These are phyloP conservation scores for Drosophila chauvacae DNA, from an alignment of 1,140 invertebrate genomes.

Conservation along the genomic window DNA sequence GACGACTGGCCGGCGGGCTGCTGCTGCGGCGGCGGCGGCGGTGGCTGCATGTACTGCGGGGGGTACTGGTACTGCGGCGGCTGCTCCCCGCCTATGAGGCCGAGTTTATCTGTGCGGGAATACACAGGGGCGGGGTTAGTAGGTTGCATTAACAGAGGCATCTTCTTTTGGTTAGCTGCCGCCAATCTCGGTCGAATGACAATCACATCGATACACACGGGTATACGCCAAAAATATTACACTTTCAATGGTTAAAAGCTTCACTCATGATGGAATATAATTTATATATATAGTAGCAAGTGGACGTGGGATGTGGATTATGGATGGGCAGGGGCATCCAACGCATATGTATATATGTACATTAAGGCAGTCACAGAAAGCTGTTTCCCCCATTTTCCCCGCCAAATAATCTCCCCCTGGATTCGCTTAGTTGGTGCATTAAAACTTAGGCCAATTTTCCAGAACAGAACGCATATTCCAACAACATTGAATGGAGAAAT, in stretches of 20 bases:
- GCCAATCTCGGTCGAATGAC: slow-evolving; percentile 55
- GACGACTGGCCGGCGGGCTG: slow-evolving; percentile 73
- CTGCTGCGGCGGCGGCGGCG: slow-evolving; percentile 68
- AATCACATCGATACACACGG: slow-evolving; percentile 73
- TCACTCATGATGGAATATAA: slow-evolving; percentile 46
- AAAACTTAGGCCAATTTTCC: slow-evolving; percentile 37
- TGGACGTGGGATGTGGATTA: slow-evolving; percentile 30
- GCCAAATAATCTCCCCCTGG: background rate
- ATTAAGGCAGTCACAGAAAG: slow-evolving; percentile 36
- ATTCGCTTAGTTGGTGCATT: slow-evolving; percentile 38
- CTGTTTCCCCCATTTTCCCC: background rate
- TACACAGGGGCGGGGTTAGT: slow-evolving; percentile 13
- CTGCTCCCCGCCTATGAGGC: slow-evolving; percentile 85
- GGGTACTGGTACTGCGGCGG: slow-evolving; percentile 82
- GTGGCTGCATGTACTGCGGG: slow-evolving; percentile 83
- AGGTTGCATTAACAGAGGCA: background rate
- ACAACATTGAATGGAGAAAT: slow-evolving; percentile 47
- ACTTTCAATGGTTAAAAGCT: slow-evolving; percentile 59
- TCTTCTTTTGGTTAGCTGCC: slow-evolving; percentile 7
- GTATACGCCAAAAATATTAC: slow-evolving; percentile 66
- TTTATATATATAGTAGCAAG: slow-evolving; percentile 32
- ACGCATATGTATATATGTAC: slow-evolving; percentile 35
- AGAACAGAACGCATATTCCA: slow-evolving; percentile 30
- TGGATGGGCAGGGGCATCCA: slow-evolving; percentile 22
- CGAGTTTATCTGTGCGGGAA: slow-evolving; percentile 73